These are phyloP conservation scores for Progne subis DNA, from an alignment of 2,113 vertebrate genomes.

Conservation along the genomic window DNA sequence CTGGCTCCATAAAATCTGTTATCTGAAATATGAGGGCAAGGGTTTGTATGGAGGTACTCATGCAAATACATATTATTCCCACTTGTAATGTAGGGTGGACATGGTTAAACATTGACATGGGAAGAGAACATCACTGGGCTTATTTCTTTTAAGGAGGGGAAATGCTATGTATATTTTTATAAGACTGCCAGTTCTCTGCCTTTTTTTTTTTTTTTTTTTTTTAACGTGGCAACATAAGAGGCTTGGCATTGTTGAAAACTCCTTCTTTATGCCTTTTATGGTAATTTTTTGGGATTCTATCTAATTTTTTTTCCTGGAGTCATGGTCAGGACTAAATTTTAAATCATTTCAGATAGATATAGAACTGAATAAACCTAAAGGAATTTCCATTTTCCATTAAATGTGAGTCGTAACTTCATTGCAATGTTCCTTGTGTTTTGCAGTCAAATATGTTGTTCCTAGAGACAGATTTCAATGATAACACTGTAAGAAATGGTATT, in stretches of 20 bases:
- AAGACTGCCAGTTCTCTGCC: not conserved
- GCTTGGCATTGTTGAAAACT: not conserved
- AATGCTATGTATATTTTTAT: slow-evolving; percentile 6
- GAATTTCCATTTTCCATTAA: not conserved
- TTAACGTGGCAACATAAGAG: not conserved
- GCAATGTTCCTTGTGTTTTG: not conserved
- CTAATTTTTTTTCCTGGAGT: not conserved
- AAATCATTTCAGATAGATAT: not conserved
- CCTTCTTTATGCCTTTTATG: slow-evolving; percentile 51
- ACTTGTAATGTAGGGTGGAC: not conserved
- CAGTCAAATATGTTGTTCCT: not conserved
- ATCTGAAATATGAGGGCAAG: not conserved
- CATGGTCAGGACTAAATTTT: not conserved
- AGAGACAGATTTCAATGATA: not conserved
- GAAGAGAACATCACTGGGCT: not conserved
- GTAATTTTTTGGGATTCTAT: not conserved
- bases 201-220: not conserved
- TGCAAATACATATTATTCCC: not conserved
- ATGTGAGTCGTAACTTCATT: not conserved
- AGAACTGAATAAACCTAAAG: not conserved
- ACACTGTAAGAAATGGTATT: not conserved
- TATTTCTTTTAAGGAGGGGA: slow-evolving; percentile 19
- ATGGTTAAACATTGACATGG: not conserved
- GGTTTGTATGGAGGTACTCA: not conserved
- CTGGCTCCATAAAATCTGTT: not conserved